Evolutionary conservation across 2,797 vertebrate species (phyloP), one percentile per base, ranked within the genome.

Genomic region (Anguilla obscura): DNA sequence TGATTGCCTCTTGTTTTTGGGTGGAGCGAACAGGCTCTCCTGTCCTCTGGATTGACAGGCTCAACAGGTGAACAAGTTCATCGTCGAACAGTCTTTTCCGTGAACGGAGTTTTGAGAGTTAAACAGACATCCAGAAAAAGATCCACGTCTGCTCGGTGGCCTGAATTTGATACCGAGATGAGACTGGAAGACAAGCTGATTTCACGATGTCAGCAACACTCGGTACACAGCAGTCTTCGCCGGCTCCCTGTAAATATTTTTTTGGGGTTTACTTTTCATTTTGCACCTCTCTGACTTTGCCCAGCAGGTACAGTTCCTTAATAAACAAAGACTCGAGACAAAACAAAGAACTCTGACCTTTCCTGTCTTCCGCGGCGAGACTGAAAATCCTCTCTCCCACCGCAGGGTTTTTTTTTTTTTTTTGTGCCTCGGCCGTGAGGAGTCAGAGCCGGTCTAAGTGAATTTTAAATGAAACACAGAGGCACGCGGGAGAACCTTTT

Each of bases 391-490:
- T 69, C 79, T 63, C 48, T 30, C 36, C 45, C 21, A 24, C 79
- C 45, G 1, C 40, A 50, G 79, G 79, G 40, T 50, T 50, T 27
- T 30, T n/a, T 40, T 40, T n/a, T 40, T 40, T 40, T 40, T 40
- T 40, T 40, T 40, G 36, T 40, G 66, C 66, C 7, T 48, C 7
- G 60, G 33, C 85, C 2, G 56, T 45, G 71, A 48, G 76, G 76
- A 45, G 76, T 80, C 76, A n/a, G 76, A 80, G 24, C n/a, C 21
- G 45, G 79, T 82, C 45, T 48, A 14, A 48, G 79, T 48, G 54
- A 80, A 79, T 69, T 82, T 88, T 63, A 82, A 79, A 86, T 82
- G 74, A 88, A 69, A 63, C 66, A 40, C 74, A 50, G 74, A 18
- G 45, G 79, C 79, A n/a, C 21, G 21, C 45, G 45, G 79, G 18